phyloP scores from a whole-genome alignment of 2,797 vertebrate species.

The Acanthurus lineatus region DNA sequence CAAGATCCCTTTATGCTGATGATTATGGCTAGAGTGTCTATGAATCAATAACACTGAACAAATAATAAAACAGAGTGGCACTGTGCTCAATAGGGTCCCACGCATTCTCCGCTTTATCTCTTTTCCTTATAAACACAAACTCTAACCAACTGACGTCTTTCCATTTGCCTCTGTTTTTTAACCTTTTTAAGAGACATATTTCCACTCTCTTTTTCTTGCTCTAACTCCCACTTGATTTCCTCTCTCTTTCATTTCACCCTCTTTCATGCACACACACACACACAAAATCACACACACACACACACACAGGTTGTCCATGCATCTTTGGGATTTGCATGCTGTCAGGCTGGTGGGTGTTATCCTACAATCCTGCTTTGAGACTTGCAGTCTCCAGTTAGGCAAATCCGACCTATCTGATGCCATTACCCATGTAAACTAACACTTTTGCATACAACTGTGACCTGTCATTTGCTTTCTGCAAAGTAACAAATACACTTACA shows the following conservation, averaged over 20 bases:
- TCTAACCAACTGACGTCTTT: constrained; percentile 50
- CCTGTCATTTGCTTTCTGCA: constrained; percentile 6
- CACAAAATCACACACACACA: constrained; percentile 26
- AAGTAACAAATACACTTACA: neutral
- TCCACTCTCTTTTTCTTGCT: constrained; percentile 28
- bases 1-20: neutral
- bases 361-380: constrained; percentile 74
- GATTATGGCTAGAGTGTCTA: neutral
- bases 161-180: constrained; percentile 37
- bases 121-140: constrained; percentile 37
- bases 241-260: constrained; percentile 27
- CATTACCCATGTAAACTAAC: constrained; percentile 52
- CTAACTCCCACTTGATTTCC: constrained; percentile 54
- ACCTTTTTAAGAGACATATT: constrained; percentile 36
- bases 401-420: constrained; percentile 62
- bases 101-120: constrained; percentile 26
- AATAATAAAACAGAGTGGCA: neutral
- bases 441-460: constrained; percentile 56
- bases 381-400: constrained; percentile 63
- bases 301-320: constrained; percentile 36
- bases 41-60: too few species aligned
- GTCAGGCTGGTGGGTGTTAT: constrained; percentile 41
- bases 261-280: neutral
- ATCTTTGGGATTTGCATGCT: constrained; percentile 70
- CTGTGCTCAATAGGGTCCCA: constrained; percentile 5